Evolutionary conservation across 2,888 invertebrate species (phyloP).

Genomic region (Luperina nickerlii): DNA sequence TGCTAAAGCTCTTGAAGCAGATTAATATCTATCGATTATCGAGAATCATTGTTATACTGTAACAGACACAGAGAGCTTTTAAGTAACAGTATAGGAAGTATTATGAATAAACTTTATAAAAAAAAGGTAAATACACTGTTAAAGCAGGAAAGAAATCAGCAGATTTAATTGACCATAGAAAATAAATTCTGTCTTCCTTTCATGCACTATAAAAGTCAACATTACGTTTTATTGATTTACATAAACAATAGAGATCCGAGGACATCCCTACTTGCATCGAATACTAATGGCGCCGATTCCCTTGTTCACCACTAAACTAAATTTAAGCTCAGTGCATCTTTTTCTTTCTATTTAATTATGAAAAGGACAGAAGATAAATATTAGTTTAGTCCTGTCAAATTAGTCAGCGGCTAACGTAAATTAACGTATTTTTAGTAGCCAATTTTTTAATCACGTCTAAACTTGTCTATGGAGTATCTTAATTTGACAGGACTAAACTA

Average conservation of each 20-base stretch:
- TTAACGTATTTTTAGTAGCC: no score
- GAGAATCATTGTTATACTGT: no score
- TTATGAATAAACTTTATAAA: background rate
- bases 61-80: background rate
- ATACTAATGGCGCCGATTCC: constrained; percentile 25
- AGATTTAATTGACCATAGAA: background rate
- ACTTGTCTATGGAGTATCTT: no score
- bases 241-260: constrained; percentile 53
- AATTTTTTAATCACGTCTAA: no score
- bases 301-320: no score
- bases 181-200: constrained; percentile 4
- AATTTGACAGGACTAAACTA: no score
- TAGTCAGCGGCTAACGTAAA: no score
- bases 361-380: no score
- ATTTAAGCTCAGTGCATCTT: no score
- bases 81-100: background rate
- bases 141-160: constrained; percentile 1
- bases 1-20: background rate
- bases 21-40: constrained; percentile 6
- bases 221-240: constrained; percentile 41
- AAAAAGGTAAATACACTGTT: background rate
- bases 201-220: constrained; percentile 28
- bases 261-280: constrained; percentile 29
- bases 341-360: no score
- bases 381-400: no score